Evolutionary conservation across 2,113 vertebrate species (phyloP).

Genomic region (Nothobranchius kuhntae): DNA sequence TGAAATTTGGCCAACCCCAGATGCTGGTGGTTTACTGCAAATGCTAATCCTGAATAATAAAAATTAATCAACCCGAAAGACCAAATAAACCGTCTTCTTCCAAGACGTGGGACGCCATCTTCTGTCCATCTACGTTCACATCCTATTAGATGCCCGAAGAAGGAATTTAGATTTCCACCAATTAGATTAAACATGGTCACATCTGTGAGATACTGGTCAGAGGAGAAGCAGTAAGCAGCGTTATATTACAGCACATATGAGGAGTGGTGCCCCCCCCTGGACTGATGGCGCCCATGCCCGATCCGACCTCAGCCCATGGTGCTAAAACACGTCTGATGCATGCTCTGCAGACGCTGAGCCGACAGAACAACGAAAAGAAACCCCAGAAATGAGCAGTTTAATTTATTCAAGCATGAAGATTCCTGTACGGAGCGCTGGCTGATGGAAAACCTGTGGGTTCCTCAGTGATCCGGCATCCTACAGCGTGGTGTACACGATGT

Average conservation of each 20-base stretch:
- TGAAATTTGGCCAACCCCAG: no score
- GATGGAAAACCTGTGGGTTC: slow-evolving; percentile 6
- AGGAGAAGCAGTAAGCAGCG: no score
- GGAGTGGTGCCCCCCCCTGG: no score
- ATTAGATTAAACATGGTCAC: no score
- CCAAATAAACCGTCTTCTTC: not conserved
- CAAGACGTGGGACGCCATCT: not conserved
- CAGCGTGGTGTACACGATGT: slow-evolving; percentile 23
- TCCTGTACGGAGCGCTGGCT: not conserved
- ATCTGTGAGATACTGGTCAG: no score
- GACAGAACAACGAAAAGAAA: slow-evolving; percentile 1
- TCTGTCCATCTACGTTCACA: not conserved
- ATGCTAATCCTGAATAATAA: no score
- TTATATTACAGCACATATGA: no score
- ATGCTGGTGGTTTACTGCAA: no score
- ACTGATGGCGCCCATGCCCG: no score
- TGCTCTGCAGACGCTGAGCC: not conserved
- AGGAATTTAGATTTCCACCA: no score
- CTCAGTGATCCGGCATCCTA: slow-evolving; percentile 15
- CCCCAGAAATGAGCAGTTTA: not conserved
- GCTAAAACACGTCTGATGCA: not conserved
- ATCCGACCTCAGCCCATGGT: not conserved
- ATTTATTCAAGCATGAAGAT: slow-evolving; percentile 16
- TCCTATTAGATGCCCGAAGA: no score
- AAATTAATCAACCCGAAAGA: not conserved